Evolutionary conservation across 2,113 vertebrate species (phyloP), one percentile per base, ranked within the genome.

Genomic region (Festucalex cinctus): DNA sequence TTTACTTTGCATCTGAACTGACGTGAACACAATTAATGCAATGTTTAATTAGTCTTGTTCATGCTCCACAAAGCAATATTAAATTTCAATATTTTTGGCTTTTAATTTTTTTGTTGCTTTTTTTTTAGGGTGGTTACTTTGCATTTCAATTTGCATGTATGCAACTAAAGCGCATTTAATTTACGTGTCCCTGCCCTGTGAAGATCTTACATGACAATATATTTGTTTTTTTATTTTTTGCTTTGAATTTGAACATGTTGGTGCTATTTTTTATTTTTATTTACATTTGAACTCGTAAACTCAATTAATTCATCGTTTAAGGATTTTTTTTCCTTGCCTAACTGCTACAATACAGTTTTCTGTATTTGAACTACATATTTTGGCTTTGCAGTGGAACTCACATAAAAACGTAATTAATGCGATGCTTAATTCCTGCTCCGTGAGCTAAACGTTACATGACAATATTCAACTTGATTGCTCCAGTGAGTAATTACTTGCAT

Each of bases 1-100:
- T 46, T 16, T 19, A 19, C 48, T 54, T 54, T 54, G 51, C n/a
- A 53, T 53, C n/a, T 80, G 66, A 75, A 70, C 56, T 63, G 51
- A 66, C 41, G 71, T 73, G 22, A 75, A 66, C 66, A 63, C 32
- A 3, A 49, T 73, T 63, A 48, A 61, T 19, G 61, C 54, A 75
- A 69, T 66, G 44, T 61, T 59, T 26, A 70, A 62, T 24, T 32
- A 64, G 10, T 26, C 48, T 66, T 67, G 36, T 39, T 65, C 9
- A 19, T 28, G 35, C 35, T 68, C 1, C 6, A 2, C 5, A 28
- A 28, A 39, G n/a, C 16, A 32, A 56, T 4, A 28, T 43, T 22
- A n/a, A 20, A 53, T 53, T 24, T 13, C 5, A 24, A 26, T 26
- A 9, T 24, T 53, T 13, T 24, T 24, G 26, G 51, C 51, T 54